phyloP scores from a whole-genome alignment of 1,140 invertebrate genomes.

The Diabrotica undecimpunctata region DNA sequence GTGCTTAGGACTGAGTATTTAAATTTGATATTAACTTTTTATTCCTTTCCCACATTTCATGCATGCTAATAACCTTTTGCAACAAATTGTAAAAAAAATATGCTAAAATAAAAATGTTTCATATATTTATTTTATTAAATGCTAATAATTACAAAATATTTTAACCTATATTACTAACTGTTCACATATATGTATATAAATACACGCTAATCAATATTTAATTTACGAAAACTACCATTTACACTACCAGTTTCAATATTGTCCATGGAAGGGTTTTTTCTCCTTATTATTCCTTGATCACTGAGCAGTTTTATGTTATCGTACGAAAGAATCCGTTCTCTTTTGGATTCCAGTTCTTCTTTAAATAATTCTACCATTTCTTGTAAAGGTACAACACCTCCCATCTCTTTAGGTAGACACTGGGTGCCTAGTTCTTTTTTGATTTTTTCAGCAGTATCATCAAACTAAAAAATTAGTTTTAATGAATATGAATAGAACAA shows the following conservation, averaged over 20 bases:
- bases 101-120: too few relatives aligned
- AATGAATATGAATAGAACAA: too few relatives aligned
- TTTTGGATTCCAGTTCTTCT: conserved; percentile 55
- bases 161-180: too few relatives aligned
- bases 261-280: conserved; percentile 52
- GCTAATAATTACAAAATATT: too few relatives aligned
- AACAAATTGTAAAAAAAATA: too few relatives aligned
- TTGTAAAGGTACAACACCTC: conserved; percentile 65
- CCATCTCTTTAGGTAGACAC: conserved; percentile 68
- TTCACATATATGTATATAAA: too few relatives aligned
- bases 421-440: neutral
- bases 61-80: too few relatives aligned
- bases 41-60: too few relatives aligned
- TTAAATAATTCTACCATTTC: conserved; percentile 74
- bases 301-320: conserved; percentile 57
- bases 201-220: conserved; percentile 63
- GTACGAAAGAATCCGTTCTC: conserved; percentile 54
- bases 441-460: neutral
- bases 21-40: too few relatives aligned
- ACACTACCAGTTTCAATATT: conserved; percentile 56
- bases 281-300: conserved; percentile 60
- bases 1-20: too few relatives aligned
- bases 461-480: neutral
- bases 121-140: too few relatives aligned
- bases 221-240: conserved; percentile 68